phyloP scores from a whole-genome alignment of 92 coral and sea anemone genomes.

The Phenganax marumi region DNA sequence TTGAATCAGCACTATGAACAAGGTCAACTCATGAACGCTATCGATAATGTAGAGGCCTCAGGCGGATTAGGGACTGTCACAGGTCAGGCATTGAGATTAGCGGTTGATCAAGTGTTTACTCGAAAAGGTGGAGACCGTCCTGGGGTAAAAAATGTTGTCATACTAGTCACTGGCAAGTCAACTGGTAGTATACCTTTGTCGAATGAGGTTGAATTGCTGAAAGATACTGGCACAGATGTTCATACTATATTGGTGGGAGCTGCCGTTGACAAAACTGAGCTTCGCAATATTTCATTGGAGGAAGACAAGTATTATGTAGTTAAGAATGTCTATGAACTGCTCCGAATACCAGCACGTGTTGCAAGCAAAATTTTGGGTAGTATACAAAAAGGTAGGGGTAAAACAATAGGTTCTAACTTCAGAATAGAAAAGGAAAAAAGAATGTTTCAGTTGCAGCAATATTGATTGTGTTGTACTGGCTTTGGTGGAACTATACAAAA shows the following conservation, averaged over 20 bases:
- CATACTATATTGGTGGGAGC: conserved; percentile 67
- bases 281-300: conserved; percentile 34
- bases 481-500: background rate
- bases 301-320: conserved; percentile 11
- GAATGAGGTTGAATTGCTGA: conserved; percentile 61
- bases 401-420: no score
- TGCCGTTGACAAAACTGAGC: conserved; percentile 52
- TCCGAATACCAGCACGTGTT: conserved; percentile 21
- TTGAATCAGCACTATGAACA: conserved; percentile 28
- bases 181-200: conserved; percentile 57
- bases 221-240: conserved; percentile 62
- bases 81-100: conserved; percentile 26
- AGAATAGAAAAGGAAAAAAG: no score
- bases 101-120: conserved; percentile 32
- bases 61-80: conserved; percentile 31
- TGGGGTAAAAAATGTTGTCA: conserved; percentile 63
- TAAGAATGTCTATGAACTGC: conserved; percentile 32
- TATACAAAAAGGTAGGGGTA: conserved; percentile 14
- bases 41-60: conserved; percentile 29
- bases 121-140: conserved; percentile 59
- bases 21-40: conserved; percentile 21
- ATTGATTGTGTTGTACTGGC: background rate
- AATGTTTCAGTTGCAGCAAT: background rate
- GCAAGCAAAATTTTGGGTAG: conserved; percentile 12
- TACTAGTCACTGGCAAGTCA: conserved; percentile 70